These are phyloP conservation scores for Steinernema feltiae DNA, from an alignment of 1,140 invertebrate genomes.

Conservation along the genomic window DNA sequence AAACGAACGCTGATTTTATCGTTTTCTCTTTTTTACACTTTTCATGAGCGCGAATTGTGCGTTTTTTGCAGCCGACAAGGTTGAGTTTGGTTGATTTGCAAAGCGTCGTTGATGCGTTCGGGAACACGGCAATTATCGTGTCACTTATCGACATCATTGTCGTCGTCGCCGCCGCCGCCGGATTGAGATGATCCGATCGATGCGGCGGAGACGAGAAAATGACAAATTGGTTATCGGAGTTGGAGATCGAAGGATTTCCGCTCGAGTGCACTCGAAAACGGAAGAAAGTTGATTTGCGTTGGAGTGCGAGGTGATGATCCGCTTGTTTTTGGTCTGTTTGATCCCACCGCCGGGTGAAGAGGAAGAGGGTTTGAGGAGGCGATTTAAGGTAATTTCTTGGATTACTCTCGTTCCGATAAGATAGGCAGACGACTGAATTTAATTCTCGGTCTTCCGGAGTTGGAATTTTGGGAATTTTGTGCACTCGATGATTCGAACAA, in stretches of 20 bases:
- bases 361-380: no score
- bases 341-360: neutral
- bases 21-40: neutral
- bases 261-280: neutral
- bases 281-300: neutral
- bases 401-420: no score
- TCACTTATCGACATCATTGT: no score
- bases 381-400: no score
- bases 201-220: neutral
- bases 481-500: no score
- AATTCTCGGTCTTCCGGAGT: no score
- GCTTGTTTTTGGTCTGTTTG: neutral
- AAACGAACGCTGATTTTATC: neutral
- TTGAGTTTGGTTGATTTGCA: neutral
- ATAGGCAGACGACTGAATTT: no score
- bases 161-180: no score
- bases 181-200: neutral
- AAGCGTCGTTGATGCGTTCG: neutral
- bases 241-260: neutral
- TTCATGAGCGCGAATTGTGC: neutral
- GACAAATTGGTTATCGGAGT: conserved; percentile 8
- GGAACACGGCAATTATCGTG: conserved; percentile 3
- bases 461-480: no score
- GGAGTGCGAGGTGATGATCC: neutral
- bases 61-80: no score